A percentile compares a stretch with the other conserved stretches of the same genome.
phyloP scores from a whole-genome alignment of 1,140 invertebrate genomes.

The Panulirus ornatus region DNA sequence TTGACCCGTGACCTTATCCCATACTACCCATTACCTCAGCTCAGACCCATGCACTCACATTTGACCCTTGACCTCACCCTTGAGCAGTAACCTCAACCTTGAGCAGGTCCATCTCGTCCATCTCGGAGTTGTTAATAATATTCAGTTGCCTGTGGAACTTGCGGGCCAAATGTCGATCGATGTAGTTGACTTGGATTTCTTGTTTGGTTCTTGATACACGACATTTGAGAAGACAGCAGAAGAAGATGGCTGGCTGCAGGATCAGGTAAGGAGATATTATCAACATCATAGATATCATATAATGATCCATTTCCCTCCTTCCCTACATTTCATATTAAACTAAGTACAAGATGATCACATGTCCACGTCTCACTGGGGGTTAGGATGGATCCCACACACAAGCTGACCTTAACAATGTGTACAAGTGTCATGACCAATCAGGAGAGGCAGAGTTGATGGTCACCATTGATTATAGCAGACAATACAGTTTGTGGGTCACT shows the following conservation, averaged over 20 bases:
- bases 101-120: conserved; percentile 81
- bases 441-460: no score
- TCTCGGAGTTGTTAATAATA: conserved; percentile 90
- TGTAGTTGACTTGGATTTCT: conserved; percentile 94
- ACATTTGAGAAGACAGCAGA: conserved; percentile 92
- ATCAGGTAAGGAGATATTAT: no score
- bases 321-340: no score
- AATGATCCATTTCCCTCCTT: no score
- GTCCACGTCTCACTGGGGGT: no score
- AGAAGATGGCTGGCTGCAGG: conserved; percentile 83
- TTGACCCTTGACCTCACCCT: neutral
- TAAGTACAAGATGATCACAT: no score
- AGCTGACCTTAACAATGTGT: no score
- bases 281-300: no score
- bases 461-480: no score
- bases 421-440: no score
- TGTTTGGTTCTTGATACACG: conserved; percentile 94
- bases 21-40: neutral
- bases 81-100: conserved; percentile 40
- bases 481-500: no score
- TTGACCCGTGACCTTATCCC: neutral
- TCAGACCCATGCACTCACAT: neutral
- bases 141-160: conserved; percentile 89
- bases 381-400: no score
- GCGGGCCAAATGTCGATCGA: conserved; percentile 88